Conservation (phyloP, 2,888 invertebrate species). For the Aleiodes alternator region DNA sequence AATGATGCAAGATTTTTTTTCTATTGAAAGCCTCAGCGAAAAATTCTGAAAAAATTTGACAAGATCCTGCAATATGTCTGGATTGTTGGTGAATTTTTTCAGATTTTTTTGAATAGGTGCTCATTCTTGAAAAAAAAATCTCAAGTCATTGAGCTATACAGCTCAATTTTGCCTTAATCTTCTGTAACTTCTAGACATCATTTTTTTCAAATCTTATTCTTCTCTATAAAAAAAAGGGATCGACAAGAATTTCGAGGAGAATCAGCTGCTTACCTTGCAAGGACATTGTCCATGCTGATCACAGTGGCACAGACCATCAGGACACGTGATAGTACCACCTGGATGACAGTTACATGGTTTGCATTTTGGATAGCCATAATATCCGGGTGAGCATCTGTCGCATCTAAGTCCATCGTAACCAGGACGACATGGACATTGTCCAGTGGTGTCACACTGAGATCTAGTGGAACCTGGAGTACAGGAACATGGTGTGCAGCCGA, state of each 20-base stretch:
- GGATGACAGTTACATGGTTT: conserved; percentile 88
- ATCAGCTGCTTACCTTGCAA: conserved; percentile 84
- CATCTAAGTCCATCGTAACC: conserved; percentile 89
- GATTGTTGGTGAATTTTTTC: no score
- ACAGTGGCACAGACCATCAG: conserved; percentile 79
- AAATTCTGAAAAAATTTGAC: no score
- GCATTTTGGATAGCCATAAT: conserved; percentile 93
- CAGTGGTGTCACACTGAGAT: conserved; percentile 82
- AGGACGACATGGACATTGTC: conserved; percentile 86
- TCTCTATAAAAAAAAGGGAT: not conserved
- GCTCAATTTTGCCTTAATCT: no score
- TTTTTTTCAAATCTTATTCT: not conserved
- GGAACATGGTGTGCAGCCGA: conserved; percentile 88
- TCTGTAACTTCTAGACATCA: no score
- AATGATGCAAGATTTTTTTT: no score
- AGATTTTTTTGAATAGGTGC: no score
- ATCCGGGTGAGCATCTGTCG: conserved; percentile 88
- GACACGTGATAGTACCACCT: conserved; percentile 82
- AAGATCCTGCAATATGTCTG: no score
- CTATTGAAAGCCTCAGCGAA: no score
- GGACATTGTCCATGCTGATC: conserved; percentile 91
- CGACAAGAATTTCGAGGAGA: not conserved
- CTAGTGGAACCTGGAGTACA: conserved; percentile 86
- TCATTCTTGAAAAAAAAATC: not conserved
- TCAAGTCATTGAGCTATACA: no score